phyloP scores from a whole-genome alignment of 2,113 vertebrate genomes.

The Phainopepla nitens region DNA sequence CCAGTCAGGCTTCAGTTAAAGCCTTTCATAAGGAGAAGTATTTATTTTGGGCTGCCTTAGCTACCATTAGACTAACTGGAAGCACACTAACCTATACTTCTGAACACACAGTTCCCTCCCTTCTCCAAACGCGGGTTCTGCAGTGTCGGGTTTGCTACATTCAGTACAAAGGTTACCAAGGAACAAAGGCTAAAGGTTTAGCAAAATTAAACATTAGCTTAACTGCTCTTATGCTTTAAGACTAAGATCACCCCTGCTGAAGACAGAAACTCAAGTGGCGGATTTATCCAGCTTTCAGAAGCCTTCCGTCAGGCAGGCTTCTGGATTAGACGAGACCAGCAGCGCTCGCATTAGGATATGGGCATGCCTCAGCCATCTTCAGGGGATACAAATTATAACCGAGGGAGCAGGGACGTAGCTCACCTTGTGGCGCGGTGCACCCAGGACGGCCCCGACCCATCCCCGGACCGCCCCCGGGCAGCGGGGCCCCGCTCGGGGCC shows the following conservation, averaged over 20 bases:
- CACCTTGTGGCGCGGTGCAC: background rate
- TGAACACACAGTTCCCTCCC: fast-evolving
- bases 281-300: background rate
- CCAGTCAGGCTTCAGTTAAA: background rate
- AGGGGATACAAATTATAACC: background rate
- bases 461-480: background rate
- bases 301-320: background rate
- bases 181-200: background rate
- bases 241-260: background rate
- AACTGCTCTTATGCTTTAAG: background rate
- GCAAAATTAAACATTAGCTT: constrained; percentile 36
- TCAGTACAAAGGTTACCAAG: constrained; percentile 32
- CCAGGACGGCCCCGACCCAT: background rate
- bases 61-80: background rate
- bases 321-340: background rate
- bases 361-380: background rate
- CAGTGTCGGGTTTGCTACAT: background rate
- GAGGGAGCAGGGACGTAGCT: background rate
- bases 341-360: background rate
- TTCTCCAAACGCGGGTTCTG: background rate
- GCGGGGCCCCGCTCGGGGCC: background rate
- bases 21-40: background rate
- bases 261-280: background rate
- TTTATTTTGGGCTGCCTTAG: background rate
- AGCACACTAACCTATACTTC: background rate